Evolutionary conservation across 2,797 vertebrate genomes (phyloP), one percentile per base, ranked within the genome.

Genomic region (Kryptopterus vitreolus): DNA sequence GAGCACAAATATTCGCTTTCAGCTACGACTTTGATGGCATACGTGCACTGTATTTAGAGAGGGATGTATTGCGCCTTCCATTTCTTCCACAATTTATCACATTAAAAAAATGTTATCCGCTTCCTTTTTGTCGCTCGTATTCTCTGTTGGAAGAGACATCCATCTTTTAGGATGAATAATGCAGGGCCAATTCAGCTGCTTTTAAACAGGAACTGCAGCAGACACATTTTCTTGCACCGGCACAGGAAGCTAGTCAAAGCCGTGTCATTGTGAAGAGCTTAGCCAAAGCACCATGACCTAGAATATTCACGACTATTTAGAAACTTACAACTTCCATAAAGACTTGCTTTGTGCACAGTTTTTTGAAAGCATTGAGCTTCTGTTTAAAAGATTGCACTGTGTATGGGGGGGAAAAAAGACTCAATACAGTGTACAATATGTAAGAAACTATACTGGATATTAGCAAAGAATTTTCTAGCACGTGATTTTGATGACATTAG

Each of bases 1-100:
- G 94, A 94, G 90, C 95, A 95, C 94, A 95, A 96, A 94, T 95
- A 96, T 96, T 96, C 86, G 94, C 87, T 26, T 55, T 75, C n/a
- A 46, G 57, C 71, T 26, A 22, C 22, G 35, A 72, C 13, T 35
- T 33, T 53, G 48, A 72, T n/a, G 31, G 52, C 52, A 55, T n/a
- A 24, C 46, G 61, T 61, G 65, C 48, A n/a, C 31, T 22, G 10
- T 68, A 48, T 77, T 70, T 38, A 59, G 48, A 73, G 3, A 9
- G 4, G 29, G 58, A 48, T 50, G 35, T 48, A 46, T 48, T 26
- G 20, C 12, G 20, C 33, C 50, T 52, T 73, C 68, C 57, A 68
- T 82, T 66, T 58, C 53, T 16, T 71, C 12, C 5, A 22, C 52
- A 73, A 29, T 72, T 61, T 62, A 81, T 48, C 29, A 11, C 65